Evolutionary conservation across 2,797 vertebrate species (phyloP).

Genomic region (Novumbra hubbsi): DNA sequence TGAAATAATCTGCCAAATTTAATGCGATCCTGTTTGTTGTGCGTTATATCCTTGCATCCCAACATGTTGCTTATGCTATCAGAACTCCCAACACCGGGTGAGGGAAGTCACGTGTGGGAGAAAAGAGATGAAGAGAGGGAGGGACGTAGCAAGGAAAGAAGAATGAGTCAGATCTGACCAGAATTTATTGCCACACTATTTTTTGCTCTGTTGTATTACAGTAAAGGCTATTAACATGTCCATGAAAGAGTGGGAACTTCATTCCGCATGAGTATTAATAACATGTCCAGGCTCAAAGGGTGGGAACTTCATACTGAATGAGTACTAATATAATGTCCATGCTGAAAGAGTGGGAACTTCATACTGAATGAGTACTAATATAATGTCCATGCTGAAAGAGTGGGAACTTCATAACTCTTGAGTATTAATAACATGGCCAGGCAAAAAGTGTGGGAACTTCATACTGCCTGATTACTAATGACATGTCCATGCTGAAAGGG

Average conservation of each 20-base stretch:
- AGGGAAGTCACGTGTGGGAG: slow-evolving; percentile 2
- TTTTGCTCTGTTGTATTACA: slow-evolving; percentile 34
- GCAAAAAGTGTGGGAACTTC: too few species aligned
- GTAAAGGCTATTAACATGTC: slow-evolving; percentile 5
- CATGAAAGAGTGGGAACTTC: slow-evolving; percentile 15
- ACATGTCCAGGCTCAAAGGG: slow-evolving; percentile 13
- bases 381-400: slow-evolving; percentile 13
- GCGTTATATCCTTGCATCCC: too few species aligned
- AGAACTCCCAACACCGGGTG: slow-evolving; percentile 9
- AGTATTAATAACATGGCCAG: too few species aligned
- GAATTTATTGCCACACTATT: slow-evolving; percentile 36
- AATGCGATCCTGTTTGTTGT: too few species aligned
- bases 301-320: slow-evolving; percentile 12
- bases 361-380: not conserved
- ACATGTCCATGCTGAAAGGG: slow-evolving; percentile 9
- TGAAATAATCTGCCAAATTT: too few species aligned
- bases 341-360: slow-evolving; percentile 10
- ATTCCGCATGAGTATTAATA: not conserved
- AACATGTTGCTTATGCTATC: not conserved
- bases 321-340: not conserved
- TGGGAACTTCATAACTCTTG: slow-evolving; percentile 14
- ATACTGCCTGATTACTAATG: too few species aligned
- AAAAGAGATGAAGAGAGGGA: not conserved
- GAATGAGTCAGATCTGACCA: slow-evolving; percentile 59
- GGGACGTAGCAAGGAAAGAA: not conserved